Evolutionary conservation across 2,797 vertebrate genomes (phyloP), one percentile per base, ranked within the genome.

Genomic region (Falco novaeseelandiae): DNA sequence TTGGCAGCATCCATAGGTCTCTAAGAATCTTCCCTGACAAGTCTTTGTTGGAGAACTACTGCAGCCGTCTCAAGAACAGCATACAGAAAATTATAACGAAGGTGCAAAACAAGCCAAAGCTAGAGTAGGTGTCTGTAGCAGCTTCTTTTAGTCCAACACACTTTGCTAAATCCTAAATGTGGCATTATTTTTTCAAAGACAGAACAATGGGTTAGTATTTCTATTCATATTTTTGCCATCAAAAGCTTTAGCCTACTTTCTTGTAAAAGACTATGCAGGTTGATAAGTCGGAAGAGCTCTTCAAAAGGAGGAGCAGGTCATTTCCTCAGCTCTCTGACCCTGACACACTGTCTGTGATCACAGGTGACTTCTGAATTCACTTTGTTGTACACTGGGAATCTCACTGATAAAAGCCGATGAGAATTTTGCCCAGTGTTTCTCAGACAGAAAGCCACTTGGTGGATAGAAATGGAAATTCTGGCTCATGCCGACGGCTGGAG

Each of bases 181-280:
- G 58, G 62, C 59, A 58, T 30, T 94, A 84, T 70, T 84, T 86
- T 84, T 48, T 89, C 42, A 59, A 69, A 87, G 77, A 57, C 18
- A 83, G n/a, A 83, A 65, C 32, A 78, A 73, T 13, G 81, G 46
- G 36, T 78, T 80, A 86, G 40, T 42, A 65, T 84, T 72, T 90
- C 42, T 92, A 26, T 32, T 72, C 9, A 27, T 48, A 38, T 34
- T 71, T 91, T 76, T 92, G 51, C 36, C 27, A 67, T 48, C 2
- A 16, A 91, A 93, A 93, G 42, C 61, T 69, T 76, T 73, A 94
- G 46, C 46, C 83, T 86, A 16, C 49, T 81, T 96, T 91, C 72
- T 51, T 65, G 52, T 36, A 58, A 38, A 90, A 74, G 48, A 55
- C 36, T 71, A 16, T 1, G 48, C 40, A 61, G 23, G 69, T 17